These are phyloP conservation scores for Meganola albula DNA, from an alignment of 2,888 invertebrate genomes.

Conservation along the genomic window DNA sequence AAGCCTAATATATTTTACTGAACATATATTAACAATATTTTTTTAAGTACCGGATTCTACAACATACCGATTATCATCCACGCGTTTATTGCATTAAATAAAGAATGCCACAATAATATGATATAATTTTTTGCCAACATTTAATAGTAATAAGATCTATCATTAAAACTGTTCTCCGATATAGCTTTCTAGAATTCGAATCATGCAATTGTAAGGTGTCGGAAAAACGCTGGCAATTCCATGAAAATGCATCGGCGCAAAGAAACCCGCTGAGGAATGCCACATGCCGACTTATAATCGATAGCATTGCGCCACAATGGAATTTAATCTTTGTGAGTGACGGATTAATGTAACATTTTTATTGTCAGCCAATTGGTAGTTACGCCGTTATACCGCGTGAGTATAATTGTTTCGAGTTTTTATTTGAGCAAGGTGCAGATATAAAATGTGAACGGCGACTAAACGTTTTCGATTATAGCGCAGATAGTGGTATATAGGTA, in stretches of 20 bases:
- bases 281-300: slow-evolving; percentile 56
- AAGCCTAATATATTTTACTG: too few species aligned
- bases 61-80: background rate
- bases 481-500: slow-evolving; percentile 36
- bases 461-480: slow-evolving; percentile 45
- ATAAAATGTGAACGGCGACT: slow-evolving; percentile 51
- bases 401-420: slow-evolving; percentile 74
- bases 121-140: slow-evolving; percentile 19
- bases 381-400: slow-evolving; percentile 51
- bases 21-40: too few species aligned
- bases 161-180: slow-evolving; percentile 45
- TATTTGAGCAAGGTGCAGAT: slow-evolving; percentile 71
- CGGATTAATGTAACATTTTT: slow-evolving; percentile 57
- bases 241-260: slow-evolving; percentile 70
- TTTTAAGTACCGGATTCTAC: too few species aligned
- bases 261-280: slow-evolving; percentile 71
- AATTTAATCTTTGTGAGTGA: slow-evolving; percentile 58
- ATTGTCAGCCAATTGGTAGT: slow-evolving; percentile 49
- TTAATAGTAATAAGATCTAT: slow-evolving; percentile 27
- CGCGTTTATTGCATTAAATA: slow-evolving; percentile 22
- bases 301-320: slow-evolving; percentile 46
- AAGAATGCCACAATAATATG: slow-evolving; percentile 20
- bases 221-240: slow-evolving; percentile 73
- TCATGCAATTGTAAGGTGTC: slow-evolving; percentile 73
- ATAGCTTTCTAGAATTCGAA: slow-evolving; percentile 74